These are phyloP conservation scores for Herpailurus yagouaroundi DNA, from an alignment of 2,113 vertebrate genomes.

Conservation along the genomic window DNA sequence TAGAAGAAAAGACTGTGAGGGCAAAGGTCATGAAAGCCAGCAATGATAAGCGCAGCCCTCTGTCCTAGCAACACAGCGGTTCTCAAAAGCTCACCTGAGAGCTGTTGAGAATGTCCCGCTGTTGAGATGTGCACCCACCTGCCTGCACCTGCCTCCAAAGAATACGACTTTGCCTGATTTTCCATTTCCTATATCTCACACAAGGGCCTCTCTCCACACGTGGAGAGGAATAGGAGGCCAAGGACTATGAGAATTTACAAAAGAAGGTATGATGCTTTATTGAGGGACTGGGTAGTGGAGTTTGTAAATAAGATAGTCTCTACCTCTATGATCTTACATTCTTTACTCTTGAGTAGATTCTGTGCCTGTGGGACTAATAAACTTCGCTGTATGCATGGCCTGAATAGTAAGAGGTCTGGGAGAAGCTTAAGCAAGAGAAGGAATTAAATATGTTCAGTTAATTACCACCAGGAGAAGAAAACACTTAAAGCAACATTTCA, in stretches of 20 bases:
- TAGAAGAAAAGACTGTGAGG: not conserved
- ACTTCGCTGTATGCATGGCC: not conserved
- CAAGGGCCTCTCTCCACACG: not conserved
- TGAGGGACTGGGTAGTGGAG: not conserved
- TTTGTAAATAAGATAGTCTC: not conserved
- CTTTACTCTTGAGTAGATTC: not conserved
- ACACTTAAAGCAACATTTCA: not conserved
- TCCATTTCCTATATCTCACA: not conserved
- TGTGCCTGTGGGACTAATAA: not conserved
- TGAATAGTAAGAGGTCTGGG: not conserved
- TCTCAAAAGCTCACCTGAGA: not conserved
- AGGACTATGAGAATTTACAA: not conserved
- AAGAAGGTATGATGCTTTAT: not conserved
- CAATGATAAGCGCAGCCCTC: not conserved
- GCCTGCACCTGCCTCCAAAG: not conserved
- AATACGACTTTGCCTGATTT: not conserved
- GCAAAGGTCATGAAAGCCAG: accelerated
- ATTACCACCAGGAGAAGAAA: not conserved
- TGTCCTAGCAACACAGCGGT: accelerated
- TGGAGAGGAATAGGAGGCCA: not conserved
- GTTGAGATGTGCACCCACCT: not conserved
- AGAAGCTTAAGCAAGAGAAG: not conserved
- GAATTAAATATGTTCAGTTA: not conserved
- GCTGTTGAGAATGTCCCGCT: not conserved
- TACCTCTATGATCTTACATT: not conserved